Conservation (phyloP, 2,888 invertebrate genomes). For the Dione juno region DNA sequence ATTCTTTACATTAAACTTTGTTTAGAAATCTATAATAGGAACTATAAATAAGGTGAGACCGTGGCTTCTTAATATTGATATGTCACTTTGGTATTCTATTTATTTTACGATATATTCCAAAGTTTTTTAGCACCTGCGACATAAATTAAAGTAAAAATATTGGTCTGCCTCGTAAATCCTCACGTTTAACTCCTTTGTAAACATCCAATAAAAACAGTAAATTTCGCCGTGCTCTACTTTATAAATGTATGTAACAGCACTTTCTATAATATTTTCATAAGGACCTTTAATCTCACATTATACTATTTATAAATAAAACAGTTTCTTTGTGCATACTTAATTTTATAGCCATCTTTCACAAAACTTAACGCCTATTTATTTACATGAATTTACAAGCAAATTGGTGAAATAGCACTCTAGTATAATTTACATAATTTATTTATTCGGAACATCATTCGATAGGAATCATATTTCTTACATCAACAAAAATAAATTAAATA, state of each 20-base stretch:
- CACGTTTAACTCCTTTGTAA: conserved; percentile 19
- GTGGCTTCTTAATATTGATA: conserved; percentile 34
- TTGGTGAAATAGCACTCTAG: conserved; percentile 54
- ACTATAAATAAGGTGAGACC: conserved; percentile 41
- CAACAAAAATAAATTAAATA: conserved; percentile 60
- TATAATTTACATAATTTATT: conserved; percentile 66
- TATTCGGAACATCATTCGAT: conserved; percentile 68
- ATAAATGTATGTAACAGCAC: conserved; percentile 38
- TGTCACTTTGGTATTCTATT: conserved; percentile 41
- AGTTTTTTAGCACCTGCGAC: conserved; percentile 36
- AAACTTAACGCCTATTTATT: conserved; percentile 69
- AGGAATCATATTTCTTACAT: conserved; percentile 69
- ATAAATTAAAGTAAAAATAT: conserved; percentile 29
- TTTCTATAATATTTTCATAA: conserved; percentile 34
- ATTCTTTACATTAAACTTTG: conserved; percentile 10
- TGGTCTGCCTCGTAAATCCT: conserved; percentile 22
- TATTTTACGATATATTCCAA: conserved; percentile 32
- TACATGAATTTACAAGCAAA: conserved; percentile 75
- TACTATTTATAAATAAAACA: conserved; percentile 46
- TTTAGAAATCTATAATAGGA: conserved; percentile 41
- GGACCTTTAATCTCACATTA: conserved; percentile 39
- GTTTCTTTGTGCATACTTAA: conserved; percentile 69
- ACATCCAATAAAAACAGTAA: conserved; percentile 31
- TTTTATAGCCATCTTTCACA: conserved; percentile 61
- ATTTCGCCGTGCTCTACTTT: conserved; percentile 27